Conservation (phyloP, 2,797 vertebrate species). For the Cichlasoma orientale region DNA sequence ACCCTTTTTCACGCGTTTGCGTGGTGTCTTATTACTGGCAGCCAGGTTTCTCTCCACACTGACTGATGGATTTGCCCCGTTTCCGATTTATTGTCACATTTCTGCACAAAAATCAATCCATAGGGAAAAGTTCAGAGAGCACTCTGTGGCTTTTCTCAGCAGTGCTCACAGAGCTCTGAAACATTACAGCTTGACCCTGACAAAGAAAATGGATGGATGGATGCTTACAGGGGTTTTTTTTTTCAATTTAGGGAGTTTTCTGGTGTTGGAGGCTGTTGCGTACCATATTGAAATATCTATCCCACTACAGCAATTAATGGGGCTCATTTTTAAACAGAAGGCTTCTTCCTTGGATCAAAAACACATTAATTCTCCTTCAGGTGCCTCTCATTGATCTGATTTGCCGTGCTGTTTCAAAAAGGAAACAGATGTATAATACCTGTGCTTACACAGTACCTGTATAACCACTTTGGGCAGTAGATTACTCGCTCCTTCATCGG, state of each 20-base stretch:
- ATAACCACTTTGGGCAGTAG: not conserved
- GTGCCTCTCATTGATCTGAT: not conserved
- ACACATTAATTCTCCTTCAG: not conserved
- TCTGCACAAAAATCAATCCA: too few relatives aligned
- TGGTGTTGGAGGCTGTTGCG: not conserved
- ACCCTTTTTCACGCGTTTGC: too few relatives aligned
- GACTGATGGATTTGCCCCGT: too few relatives aligned
- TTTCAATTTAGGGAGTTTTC: not conserved
- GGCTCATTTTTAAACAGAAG: not conserved
- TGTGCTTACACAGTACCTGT: not conserved
- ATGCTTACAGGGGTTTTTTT: too few relatives aligned
- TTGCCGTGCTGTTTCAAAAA: not conserved
- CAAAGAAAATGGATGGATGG: too few relatives aligned
- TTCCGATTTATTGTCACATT: too few relatives aligned
- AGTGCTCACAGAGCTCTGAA: not conserved
- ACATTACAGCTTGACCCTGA: not conserved
- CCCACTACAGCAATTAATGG: not conserved
- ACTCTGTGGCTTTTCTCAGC: not conserved
- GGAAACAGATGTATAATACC: too few relatives aligned
- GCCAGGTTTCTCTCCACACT: too few relatives aligned
- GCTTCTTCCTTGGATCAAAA: not conserved
- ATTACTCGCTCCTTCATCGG: not conserved
- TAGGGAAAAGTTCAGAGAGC: too few relatives aligned
- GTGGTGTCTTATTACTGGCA: too few relatives aligned
- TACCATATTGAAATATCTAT: not conserved